phyloP scores from a whole-genome alignment of 2,888 invertebrate species.

The Drosophila subsilvestris region DNA sequence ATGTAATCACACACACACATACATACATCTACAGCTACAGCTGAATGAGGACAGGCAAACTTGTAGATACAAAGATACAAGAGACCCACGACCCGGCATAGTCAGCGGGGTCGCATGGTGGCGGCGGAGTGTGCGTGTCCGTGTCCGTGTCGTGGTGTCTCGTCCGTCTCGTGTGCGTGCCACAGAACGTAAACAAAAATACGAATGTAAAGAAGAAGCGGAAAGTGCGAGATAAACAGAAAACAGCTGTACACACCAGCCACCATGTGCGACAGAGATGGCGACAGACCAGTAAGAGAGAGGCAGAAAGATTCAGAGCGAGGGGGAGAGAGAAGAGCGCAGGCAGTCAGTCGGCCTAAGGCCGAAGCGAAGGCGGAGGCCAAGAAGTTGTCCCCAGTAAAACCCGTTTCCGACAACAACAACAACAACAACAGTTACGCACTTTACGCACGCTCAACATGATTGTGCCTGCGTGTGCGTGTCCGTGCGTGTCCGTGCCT shows the following conservation, averaged over 20 bases:
- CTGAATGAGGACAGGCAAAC: slow-evolving; percentile 23
- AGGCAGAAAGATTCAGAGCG: not conserved
- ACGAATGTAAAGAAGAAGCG: slow-evolving; percentile 77
- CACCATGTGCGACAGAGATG: slow-evolving; percentile 13
- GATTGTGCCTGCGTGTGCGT: slow-evolving; percentile 29
- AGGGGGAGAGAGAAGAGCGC: slow-evolving; percentile 3
- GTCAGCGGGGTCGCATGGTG: slow-evolving; percentile 2
- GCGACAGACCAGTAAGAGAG: not conserved
- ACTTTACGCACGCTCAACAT: slow-evolving; percentile 75
- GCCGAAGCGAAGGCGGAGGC: slow-evolving; percentile 32
- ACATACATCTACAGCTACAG: slow-evolving; percentile 5
- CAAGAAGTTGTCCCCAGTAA: slow-evolving; percentile 54
- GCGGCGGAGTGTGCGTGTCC: slow-evolving; percentile 23
- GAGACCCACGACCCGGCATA: slow-evolving; percentile 3
- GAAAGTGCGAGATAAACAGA: slow-evolving; percentile 80
- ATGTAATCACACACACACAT: slow-evolving; percentile 17
- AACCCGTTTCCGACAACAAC: slow-evolving; percentile 63
- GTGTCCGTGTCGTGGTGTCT: slow-evolving; percentile 30
- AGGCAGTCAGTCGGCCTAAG: slow-evolving; percentile 8
- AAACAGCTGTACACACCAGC: slow-evolving; percentile 78
- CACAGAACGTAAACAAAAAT: slow-evolving; percentile 78
- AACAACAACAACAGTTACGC: slow-evolving; percentile 71
- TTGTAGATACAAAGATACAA: slow-evolving; percentile 36
- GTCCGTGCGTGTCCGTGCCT: slow-evolving; percentile 21
- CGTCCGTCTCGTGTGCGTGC: slow-evolving; percentile 61